Base-by-base conservation (phyloP, 2,888 invertebrate genomes). In the Drosophila robusta region DNA sequence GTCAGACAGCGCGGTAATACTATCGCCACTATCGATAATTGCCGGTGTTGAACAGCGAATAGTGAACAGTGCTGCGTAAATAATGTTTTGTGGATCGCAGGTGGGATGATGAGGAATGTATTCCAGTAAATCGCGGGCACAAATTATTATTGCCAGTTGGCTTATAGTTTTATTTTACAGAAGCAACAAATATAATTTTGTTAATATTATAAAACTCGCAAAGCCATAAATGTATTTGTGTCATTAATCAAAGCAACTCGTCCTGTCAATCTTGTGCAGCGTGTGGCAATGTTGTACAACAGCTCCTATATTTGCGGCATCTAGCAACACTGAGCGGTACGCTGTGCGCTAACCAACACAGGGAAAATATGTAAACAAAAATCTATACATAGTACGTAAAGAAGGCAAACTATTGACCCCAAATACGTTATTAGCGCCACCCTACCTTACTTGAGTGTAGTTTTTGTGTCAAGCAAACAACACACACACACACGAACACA, bases 361-460 rank as follows among this genome's bases (percentile, higher is more conserved):
- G 45, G 16, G 69, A 75, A 87, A 83, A 87, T 87, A 87, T 84
- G 83, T 83, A 83, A 83, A 83, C 87, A 83, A 83, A 84, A 87
- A 82, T 85, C 69, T 70, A 70, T 70, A 70, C 78, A 77, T 60
- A 77, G 63, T 58, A 49, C 52, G 52, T 18, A 70, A 63, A 73
- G 73, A 66, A 78, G 74, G 58, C 67, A 82, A 75, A 77, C 82
- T 81, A 83, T 82, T 83, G 83, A 83, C 83, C 83, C 87, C 87
- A 69, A 72, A 77, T 77, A 72, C 78, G 63, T 68, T 63, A 77
- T 76, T 55, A 76, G 65, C 80, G 67, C 84, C 81, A 71, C 81
- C 62, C 78, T 56, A 70, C 78, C 49, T 69, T 52, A 66, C 67
- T 42, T 45, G 54, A 68, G 47, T 67, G 64, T 75, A 75, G 70